phyloP scores from a whole-genome alignment of 2,113 vertebrate species.

The Nicator chloris region DNA sequence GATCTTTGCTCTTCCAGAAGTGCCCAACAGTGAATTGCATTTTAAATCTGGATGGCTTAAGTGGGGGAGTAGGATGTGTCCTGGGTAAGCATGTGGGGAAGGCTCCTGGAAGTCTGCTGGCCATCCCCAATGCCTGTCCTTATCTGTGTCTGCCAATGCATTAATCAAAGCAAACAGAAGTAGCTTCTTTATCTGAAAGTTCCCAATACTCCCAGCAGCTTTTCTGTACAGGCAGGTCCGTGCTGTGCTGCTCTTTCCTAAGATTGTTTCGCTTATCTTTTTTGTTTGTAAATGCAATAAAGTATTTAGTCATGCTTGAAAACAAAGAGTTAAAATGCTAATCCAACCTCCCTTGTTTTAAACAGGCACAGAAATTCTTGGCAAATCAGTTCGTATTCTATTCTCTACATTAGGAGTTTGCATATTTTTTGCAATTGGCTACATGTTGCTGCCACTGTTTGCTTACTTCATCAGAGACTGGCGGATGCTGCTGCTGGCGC shows the following conservation, averaged over 20 bases:
- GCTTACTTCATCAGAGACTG: slow-evolving; percentile 89
- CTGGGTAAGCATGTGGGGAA: fast-evolving
- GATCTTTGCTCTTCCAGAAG: neutral
- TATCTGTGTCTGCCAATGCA: neutral
- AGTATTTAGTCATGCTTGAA: slow-evolving; percentile 6
- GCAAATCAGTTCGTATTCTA: slow-evolving; percentile 77
- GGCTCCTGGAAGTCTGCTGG: neutral
- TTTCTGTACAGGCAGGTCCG: neutral
- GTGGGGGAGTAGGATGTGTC: neutral
- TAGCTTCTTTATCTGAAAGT: neutral
- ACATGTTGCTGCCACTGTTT: slow-evolving; percentile 85
- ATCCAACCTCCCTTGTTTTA: slow-evolving; percentile 61
- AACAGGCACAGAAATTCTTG: slow-evolving; percentile 88
- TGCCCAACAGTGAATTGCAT: neutral
- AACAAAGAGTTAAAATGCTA: slow-evolving; percentile 37
- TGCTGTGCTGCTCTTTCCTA: neutral
- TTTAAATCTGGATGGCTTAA: neutral
- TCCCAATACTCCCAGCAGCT: neutral
- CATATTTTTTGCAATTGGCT: slow-evolving; percentile 86
- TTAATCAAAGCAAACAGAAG: neutral
- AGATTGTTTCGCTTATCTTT: neutral
- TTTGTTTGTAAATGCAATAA: slow-evolving; percentile 18
- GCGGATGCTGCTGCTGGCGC: slow-evolving; percentile 80
- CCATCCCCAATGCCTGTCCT: neutral
- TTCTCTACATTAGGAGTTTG: slow-evolving; percentile 86